A percentile compares a stretch with the other conserved stretches of the same genome.
Conservation (phyloP, 2,113 vertebrate genomes). For the Scomber japonicus region DNA sequence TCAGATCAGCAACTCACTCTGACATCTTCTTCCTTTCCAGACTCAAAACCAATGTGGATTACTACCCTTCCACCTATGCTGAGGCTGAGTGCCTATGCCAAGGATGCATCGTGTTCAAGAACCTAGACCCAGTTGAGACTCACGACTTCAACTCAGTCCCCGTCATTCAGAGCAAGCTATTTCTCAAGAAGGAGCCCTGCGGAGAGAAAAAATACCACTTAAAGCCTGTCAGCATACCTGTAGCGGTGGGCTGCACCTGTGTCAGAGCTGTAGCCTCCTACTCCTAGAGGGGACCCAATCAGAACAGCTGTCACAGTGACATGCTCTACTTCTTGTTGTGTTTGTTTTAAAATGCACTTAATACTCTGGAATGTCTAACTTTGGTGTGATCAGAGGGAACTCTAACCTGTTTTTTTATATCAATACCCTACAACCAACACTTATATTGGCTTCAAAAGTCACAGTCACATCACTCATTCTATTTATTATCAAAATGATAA, state of each 20-base stretch:
- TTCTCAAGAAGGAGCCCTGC: slow-evolving; percentile 84
- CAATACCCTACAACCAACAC: neutral
- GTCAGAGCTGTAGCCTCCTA: slow-evolving; percentile 66
- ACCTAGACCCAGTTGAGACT: slow-evolving; percentile 62
- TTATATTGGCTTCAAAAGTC: slow-evolving; percentile 11
- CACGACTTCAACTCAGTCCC: slow-evolving; percentile 83
- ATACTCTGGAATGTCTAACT: neutral
- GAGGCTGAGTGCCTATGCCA: slow-evolving; percentile 89
- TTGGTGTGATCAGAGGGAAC: neutral
- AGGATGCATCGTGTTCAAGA: slow-evolving; percentile 85
- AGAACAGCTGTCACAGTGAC: slow-evolving; percentile 36
- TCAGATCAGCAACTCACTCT: neutral
- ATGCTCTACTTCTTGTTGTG: slow-evolving; percentile 53
- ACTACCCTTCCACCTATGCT: slow-evolving; percentile 82
- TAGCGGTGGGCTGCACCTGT: slow-evolving; percentile 90
- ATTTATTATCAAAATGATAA: slow-evolving; percentile 26
- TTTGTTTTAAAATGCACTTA: slow-evolving; percentile 81
- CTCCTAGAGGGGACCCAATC: slow-evolving; percentile 17
- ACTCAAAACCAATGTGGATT: slow-evolving; percentile 61
- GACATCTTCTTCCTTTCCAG: slow-evolving; percentile 66
- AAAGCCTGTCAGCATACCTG: neutral
- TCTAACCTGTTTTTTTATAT: neutral
- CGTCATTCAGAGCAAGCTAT: slow-evolving; percentile 82
- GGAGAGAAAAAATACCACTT: slow-evolving; percentile 55
- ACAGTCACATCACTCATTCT: slow-evolving; percentile 5